Percentiles rank a stretch among this genome's conserved stretches.
These are phyloP conservation scores for Drosophila lacicola DNA, from an alignment of 2,888 invertebrate species.

Conservation along the genomic window DNA sequence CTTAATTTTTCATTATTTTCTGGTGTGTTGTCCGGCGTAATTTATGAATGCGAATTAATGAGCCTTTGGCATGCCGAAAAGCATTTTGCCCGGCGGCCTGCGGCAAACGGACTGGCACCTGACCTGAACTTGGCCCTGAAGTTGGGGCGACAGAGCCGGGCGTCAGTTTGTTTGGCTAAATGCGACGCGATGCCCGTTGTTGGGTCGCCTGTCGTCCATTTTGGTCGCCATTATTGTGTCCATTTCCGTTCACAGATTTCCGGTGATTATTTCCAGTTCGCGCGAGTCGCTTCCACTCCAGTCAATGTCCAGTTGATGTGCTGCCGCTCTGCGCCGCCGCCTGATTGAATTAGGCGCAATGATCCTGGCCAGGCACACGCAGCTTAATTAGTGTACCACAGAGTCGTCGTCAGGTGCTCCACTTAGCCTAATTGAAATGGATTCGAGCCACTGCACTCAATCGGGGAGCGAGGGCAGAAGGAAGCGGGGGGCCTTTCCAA, in stretches of 20 bases:
- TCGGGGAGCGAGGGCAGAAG: neutral
- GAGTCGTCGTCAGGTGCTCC: conserved; percentile 33
- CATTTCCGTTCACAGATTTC: conserved; percentile 79
- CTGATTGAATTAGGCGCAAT: conserved; percentile 72
- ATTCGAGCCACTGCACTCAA: conserved; percentile 50
- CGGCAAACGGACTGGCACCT: conserved; percentile 6
- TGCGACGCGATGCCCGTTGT: conserved; percentile 43
- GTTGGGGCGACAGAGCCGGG: conserved; percentile 1
- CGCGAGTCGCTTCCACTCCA: conserved; percentile 9
- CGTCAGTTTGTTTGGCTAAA: conserved; percentile 68
- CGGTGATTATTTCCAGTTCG: conserved; percentile 71
- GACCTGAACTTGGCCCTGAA: conserved; percentile 17
- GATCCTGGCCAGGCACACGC: conserved; percentile 69
- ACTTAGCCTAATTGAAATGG: conserved; percentile 78
- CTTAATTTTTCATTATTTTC: conserved; percentile 11
- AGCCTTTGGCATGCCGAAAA: conserved; percentile 72
- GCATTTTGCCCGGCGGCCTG: conserved; percentile 35
- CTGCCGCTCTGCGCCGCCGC: conserved; percentile 7
- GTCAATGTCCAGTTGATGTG: conserved; percentile 52
- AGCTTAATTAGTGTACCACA: conserved; percentile 62
- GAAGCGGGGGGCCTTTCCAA: neutral
- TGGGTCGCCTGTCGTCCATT: conserved; percentile 55
- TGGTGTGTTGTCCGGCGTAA: conserved; percentile 49
- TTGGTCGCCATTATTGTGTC: conserved; percentile 73
- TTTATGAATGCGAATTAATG: conserved; percentile 78